phyloP scores from a whole-genome alignment of 2,888 invertebrate genomes.

The Liposcelis brunnea region DNA sequence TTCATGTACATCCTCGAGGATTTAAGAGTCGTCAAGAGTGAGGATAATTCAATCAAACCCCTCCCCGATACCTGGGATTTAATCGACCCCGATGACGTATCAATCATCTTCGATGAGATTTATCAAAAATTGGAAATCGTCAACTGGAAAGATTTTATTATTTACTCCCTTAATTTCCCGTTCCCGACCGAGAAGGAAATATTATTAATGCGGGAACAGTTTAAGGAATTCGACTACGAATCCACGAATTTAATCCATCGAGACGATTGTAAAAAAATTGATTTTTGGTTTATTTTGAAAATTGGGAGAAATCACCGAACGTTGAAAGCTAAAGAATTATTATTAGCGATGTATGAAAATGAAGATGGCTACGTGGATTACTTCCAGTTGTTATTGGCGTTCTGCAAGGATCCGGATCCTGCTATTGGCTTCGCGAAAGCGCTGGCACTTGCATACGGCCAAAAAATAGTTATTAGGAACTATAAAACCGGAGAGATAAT shows the following conservation, averaged over 20 bases:
- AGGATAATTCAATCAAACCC: no score
- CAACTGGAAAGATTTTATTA: slow-evolving; percentile 47
- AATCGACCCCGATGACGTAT: no score
- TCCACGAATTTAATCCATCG: slow-evolving; percentile 23
- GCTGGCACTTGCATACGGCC: slow-evolving; percentile 29
- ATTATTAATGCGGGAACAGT: slow-evolving; percentile 29
- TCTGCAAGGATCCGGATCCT: slow-evolving; percentile 38
- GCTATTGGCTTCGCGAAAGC: slow-evolving; percentile 38
- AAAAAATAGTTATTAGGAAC: no score
- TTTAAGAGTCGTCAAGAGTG: slow-evolving; percentile 18
- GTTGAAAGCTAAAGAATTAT: slow-evolving; percentile 28
- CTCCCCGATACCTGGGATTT: no score
- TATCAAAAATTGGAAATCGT: slow-evolving; percentile 37
- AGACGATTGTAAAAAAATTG: slow-evolving; percentile 22
- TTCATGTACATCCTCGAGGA: slow-evolving; percentile 36
- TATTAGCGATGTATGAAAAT: slow-evolving; percentile 36
- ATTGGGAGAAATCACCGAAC: no score
- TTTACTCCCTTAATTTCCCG: slow-evolving; percentile 36
- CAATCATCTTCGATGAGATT: slow-evolving; percentile 23
- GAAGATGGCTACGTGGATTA: slow-evolving; percentile 35
- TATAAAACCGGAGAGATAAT: no score
- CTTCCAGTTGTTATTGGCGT: slow-evolving; percentile 39
- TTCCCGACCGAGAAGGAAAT: slow-evolving; percentile 36
- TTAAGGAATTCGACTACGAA: slow-evolving; percentile 30
- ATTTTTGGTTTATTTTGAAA: slow-evolving; percentile 22